A percentile compares a stretch with the other conserved stretches of the same genome.
phyloP scores from a whole-genome alignment of 92 coral and sea anemone genomes.

The Anthopleura xanthogrammica region DNA sequence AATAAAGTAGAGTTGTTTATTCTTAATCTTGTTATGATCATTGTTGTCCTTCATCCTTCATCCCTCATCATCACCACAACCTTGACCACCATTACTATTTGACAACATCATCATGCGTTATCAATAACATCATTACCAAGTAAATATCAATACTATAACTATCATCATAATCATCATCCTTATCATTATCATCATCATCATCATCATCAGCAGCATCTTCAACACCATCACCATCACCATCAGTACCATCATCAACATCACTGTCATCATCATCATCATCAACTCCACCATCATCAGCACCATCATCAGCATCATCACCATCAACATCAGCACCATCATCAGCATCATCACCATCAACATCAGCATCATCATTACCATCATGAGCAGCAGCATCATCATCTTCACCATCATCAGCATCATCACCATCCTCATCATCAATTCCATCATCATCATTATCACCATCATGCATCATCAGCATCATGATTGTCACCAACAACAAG shows the following conservation, averaged over 20 bases:
- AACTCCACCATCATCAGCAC: too few species aligned
- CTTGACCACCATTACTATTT: background rate
- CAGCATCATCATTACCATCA: too few species aligned
- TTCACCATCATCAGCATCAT: too few species aligned
- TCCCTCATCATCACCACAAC: background rate
- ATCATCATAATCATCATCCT: background rate
- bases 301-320: background rate
- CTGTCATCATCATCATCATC: too few species aligned
- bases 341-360: too few species aligned
- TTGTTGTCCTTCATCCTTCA: background rate
- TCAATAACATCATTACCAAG: background rate
- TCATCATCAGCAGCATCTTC: background rate
- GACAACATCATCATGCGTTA: background rate
- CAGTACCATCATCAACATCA: background rate
- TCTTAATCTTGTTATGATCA: too few species aligned
- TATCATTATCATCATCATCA: background rate
- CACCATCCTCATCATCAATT: background rate
- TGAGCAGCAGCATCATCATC: background rate
- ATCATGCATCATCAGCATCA: too few species aligned
- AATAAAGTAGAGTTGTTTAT: too few species aligned
- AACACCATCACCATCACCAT: background rate
- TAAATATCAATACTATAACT: too few species aligned
- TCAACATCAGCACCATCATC: too few species aligned
- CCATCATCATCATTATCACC: too few species aligned
- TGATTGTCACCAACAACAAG: background rate